Base-by-base conservation (phyloP, 2,888 invertebrate species). In the Artemia sinica region DNA sequence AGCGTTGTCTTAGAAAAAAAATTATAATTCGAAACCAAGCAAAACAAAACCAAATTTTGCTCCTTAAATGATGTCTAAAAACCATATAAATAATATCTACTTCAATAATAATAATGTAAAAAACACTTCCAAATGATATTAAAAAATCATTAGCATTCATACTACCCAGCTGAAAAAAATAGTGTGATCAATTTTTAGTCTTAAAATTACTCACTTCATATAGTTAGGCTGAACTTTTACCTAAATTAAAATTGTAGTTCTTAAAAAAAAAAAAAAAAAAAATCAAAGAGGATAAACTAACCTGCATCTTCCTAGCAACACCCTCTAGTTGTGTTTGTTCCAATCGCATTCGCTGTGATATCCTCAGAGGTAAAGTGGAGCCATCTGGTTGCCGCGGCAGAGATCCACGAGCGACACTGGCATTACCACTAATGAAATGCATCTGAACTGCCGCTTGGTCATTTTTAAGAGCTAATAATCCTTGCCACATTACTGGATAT, bases 401-500 rank as follows among this genome's bases (percentile, higher is more conserved):
- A 71, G 94, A 91, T 75, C 87, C 87, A 72, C 86, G 85, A 11
- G 95, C 94, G 72, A 97, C 89, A 74, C 84, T 83, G 11, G 89
- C 88, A 81, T 91, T 94, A 70, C 97, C 97, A 75, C 91, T 90
- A 72, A 97, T 92, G 79, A 92, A 94, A 81, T 96, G 95, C 96
- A 97, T 96, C 81, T 97, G 96, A 66, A 97, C 96, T 49, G 91
- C 91, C 8, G 95, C 94, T 75, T 90, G 89, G 80, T 96, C 96
- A 78, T 93, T 96, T 81, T 97, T 97, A 73, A 97, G 82, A 0
- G 92, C 95, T 73, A 97, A 79, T 71, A 91, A 80, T 1, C 97
- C 94, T 80, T 95, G 94, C 97, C 97, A 97, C 88, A 95, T 91
- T 66, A 94, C 88, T 11, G 95, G 95, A 79, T 94, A 94, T 70